phyloP scores from a whole-genome alignment of 1,140 invertebrate genomes.

The Meteorus sp. region DNA sequence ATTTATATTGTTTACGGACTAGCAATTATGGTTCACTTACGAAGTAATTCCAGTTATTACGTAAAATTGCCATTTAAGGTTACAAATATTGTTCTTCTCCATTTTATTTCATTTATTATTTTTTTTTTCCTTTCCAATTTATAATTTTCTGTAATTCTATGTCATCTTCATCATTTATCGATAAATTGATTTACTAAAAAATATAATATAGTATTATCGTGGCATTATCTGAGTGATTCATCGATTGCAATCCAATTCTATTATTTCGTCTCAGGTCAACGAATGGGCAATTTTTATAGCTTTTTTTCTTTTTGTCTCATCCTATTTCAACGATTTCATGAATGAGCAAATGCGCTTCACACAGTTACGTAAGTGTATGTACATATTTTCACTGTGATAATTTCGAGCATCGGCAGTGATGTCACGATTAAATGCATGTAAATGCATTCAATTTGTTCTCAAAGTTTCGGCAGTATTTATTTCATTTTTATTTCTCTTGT shows the following conservation, averaged over 20 bases:
- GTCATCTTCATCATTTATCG: slow-evolving; percentile 26
- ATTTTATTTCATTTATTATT: slow-evolving; percentile 1
- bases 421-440: slow-evolving; percentile 3
- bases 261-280: slow-evolving; percentile 13
- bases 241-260: too few relatives aligned
- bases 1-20: slow-evolving; percentile 41
- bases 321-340: too few relatives aligned
- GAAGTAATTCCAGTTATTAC: slow-evolving; percentile 36
- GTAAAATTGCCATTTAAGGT: slow-evolving; percentile 29
- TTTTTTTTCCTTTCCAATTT: not conserved
- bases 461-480: slow-evolving; percentile 2
- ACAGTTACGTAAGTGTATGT: too few relatives aligned
- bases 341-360: too few relatives aligned
- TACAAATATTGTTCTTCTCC: not conserved
- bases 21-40: slow-evolving; percentile 43
- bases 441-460: too few relatives aligned
- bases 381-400: too few relatives aligned
- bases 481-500: not conserved
- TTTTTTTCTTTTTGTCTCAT: slow-evolving; percentile 1
- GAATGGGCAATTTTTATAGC: not conserved
- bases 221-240: slow-evolving; percentile 26
- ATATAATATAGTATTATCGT: slow-evolving; percentile 33
- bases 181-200: slow-evolving; percentile 40
- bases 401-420: too few relatives aligned
- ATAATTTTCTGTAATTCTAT: slow-evolving; percentile 2